phyloP scores from a whole-genome alignment of 2,113 vertebrate genomes.

The Antechinus flavipes region DNA sequence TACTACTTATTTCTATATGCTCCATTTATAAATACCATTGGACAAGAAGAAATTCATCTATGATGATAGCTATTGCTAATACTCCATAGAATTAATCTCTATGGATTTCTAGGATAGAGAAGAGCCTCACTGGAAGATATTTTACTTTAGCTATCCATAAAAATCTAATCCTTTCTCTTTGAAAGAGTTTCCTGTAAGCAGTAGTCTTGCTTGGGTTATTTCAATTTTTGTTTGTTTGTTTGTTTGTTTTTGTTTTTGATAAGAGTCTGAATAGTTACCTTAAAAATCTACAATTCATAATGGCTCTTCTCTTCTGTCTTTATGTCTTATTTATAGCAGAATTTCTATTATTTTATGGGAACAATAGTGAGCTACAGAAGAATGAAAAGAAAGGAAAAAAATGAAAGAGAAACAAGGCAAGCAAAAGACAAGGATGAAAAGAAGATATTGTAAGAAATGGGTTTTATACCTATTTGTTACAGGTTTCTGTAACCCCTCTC shows the following conservation, averaged over 20 bases:
- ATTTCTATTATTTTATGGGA: neutral
- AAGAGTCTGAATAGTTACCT: neutral
- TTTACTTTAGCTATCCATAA: neutral
- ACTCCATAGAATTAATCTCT: neutral
- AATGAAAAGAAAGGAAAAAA: neutral
- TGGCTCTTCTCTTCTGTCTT: neutral
- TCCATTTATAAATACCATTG: neutral
- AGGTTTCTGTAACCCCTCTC: neutral
- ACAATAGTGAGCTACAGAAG: neutral
- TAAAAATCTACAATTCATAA: neutral
- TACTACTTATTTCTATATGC: neutral
- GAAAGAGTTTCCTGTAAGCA: neutral
- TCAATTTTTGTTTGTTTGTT: neutral
- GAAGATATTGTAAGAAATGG: neutral
- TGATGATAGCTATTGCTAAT: neutral
- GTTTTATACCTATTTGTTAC: neutral
- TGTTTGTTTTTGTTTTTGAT: neutral
- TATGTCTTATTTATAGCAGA: neutral
- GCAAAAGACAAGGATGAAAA: neutral
- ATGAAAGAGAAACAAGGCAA: neutral
- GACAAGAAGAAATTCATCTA: neutral
- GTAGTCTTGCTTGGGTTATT: neutral
- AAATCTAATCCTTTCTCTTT: neutral
- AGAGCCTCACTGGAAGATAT: neutral
- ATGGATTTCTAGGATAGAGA: neutral